These are phyloP conservation scores for Arnoldichthys spilopterus DNA, from an alignment of 2,797 vertebrate species.

Conservation along the genomic window DNA sequence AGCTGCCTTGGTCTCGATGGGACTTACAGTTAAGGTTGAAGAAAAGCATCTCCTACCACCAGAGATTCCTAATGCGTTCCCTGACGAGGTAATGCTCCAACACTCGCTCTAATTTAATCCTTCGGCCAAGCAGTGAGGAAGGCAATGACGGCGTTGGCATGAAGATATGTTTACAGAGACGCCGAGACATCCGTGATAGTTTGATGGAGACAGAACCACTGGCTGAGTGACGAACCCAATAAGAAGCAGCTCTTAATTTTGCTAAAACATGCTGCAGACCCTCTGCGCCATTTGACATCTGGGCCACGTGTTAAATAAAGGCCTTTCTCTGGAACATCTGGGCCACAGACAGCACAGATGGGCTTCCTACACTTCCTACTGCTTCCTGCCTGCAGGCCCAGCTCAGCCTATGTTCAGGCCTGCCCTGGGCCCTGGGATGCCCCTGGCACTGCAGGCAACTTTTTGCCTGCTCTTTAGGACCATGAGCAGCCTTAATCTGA, in stretches of 20 bases:
- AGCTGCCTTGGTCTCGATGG: neutral
- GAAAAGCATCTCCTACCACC: neutral
- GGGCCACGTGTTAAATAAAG: slow-evolving; percentile 33
- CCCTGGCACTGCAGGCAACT: neutral
- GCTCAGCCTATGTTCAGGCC: neutral
- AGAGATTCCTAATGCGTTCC: neutral
- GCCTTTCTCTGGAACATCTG: slow-evolving; percentile 37
- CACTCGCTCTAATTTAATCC: slow-evolving; percentile 43
- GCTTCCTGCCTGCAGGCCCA: slow-evolving; percentile 16
- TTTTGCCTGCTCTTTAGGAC: neutral
- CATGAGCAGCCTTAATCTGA: neutral
- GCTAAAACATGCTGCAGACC: neutral
- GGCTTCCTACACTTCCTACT: slow-evolving; percentile 16
- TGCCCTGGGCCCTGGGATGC: neutral
- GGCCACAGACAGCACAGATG: slow-evolving; percentile 32
- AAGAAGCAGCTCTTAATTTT: slow-evolving; percentile 7
- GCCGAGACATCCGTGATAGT: neutral
- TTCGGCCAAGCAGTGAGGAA: slow-evolving; percentile 27
- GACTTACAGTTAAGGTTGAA: slow-evolving; percentile 9
- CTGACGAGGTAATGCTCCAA: slow-evolving; percentile 18
- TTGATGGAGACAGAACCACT: neutral
- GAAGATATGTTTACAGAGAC: slow-evolving; percentile 32
- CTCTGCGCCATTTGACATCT: slow-evolving; percentile 9
- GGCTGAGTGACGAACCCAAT: neutral
- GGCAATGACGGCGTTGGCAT: slow-evolving; percentile 11